Conservation (phyloP, 2,113 vertebrate species). For the Platichthys flesus region DNA sequence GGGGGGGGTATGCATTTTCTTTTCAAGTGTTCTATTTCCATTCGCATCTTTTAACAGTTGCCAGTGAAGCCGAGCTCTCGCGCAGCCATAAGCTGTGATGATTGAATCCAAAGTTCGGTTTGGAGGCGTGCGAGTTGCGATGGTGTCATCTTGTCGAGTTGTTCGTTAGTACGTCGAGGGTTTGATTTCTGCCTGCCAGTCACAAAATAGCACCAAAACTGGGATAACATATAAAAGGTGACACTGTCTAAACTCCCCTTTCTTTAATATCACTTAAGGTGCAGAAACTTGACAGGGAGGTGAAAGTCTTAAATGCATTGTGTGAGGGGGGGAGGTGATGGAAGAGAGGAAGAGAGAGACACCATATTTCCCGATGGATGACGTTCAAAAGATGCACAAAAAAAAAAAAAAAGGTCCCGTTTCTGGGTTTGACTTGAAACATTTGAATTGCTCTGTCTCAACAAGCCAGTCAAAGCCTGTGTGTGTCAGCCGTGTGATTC, state of each 20-base stretch:
- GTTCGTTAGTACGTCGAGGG: slow-evolving; percentile 10
- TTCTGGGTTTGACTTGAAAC: slow-evolving; percentile 70
- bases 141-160: slow-evolving; percentile 10
- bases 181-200: slow-evolving; percentile 45
- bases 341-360: background rate
- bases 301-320: slow-evolving; percentile 48
- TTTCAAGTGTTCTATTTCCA: slow-evolving; percentile 16
- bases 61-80: slow-evolving; percentile 22
- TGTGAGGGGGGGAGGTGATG: background rate
- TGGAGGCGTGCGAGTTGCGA: background rate
- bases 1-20: slow-evolving; percentile 23
- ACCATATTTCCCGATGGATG: slow-evolving; percentile 53
- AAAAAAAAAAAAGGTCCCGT: slow-evolving; percentile 51
- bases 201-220: slow-evolving; percentile 16
- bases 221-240: slow-evolving; percentile 39
- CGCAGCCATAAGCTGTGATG: slow-evolving; percentile 3
- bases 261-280: slow-evolving; percentile 49
- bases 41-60: slow-evolving; percentile 16
- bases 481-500: slow-evolving; percentile 66
- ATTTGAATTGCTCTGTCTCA: slow-evolving; percentile 68
- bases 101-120: slow-evolving; percentile 14
- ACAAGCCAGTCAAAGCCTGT: slow-evolving; percentile 62
- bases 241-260: slow-evolving; percentile 32
- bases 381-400: slow-evolving; percentile 60
- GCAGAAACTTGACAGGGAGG: slow-evolving; percentile 46